A percentile compares a stretch with the other conserved stretches of the same genome.
phyloP scores from a whole-genome alignment of 2,888 invertebrate genomes.

The Sepioteuthis lessoniana region DNA sequence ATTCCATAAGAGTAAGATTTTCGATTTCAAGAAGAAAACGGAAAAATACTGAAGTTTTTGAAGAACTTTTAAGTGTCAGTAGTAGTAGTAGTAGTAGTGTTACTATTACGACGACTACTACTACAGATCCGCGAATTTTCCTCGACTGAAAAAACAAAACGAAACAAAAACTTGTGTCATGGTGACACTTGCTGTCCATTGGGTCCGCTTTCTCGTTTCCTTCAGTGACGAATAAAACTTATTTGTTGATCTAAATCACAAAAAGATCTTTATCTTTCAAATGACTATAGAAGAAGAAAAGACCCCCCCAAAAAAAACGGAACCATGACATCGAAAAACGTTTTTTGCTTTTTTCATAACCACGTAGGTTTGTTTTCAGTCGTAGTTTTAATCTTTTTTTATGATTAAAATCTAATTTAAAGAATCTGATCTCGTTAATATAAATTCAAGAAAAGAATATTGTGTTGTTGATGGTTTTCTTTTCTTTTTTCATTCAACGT shows the following conservation, averaged over 20 bases:
- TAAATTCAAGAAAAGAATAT: too few relatives aligned
- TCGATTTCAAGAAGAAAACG: not conserved
- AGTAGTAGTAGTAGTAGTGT: too few relatives aligned
- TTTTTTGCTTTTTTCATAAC: not conserved
- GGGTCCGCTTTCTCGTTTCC: not conserved
- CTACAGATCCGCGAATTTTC: not conserved
- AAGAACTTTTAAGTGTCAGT: not conserved
- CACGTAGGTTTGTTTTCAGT: too few relatives aligned
- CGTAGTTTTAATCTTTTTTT: too few relatives aligned
- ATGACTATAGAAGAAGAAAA: not conserved
- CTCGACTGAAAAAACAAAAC: not conserved
- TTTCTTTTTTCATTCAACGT: too few relatives aligned
- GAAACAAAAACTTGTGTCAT: not conserved
- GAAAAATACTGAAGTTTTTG: not conserved
- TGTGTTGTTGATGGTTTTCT: too few relatives aligned
- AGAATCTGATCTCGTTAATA: too few relatives aligned
- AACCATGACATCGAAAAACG: not conserved
- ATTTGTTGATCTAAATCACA: not conserved
- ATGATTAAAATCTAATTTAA: too few relatives aligned
- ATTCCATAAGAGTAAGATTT: too few relatives aligned
- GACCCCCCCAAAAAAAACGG: too few relatives aligned
- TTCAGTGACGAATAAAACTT: not conserved
- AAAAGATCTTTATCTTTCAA: not conserved
- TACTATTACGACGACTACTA: too few relatives aligned
- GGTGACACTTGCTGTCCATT: not conserved